A percentile compares a stretch with the other conserved stretches of the same genome.
phyloP scores from a whole-genome alignment of 2,113 vertebrate genomes.

The Passer domesticus region DNA sequence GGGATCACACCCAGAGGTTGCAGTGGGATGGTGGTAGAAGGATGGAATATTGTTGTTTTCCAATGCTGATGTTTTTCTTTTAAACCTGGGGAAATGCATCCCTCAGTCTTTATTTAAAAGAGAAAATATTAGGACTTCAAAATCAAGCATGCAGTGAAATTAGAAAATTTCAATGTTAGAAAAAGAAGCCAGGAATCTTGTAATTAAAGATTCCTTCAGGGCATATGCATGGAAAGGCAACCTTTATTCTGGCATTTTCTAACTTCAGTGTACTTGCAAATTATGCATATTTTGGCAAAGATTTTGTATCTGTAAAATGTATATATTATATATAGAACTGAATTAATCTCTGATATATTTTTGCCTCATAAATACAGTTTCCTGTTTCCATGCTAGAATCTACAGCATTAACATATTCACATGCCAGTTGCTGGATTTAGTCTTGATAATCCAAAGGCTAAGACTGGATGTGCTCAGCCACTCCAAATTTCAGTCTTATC shows the following conservation, averaged over 20 bases:
- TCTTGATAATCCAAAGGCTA: slow-evolving; percentile 14
- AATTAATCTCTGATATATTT: slow-evolving; percentile 38
- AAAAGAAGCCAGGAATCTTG: background rate
- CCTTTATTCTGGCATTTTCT: slow-evolving; percentile 64
- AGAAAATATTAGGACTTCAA: background rate
- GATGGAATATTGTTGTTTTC: background rate
- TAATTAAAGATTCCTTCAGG: slow-evolving; percentile 24
- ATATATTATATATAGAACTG: slow-evolving; percentile 48
- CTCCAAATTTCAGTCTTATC: slow-evolving; percentile 50
- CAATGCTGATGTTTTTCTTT: background rate
- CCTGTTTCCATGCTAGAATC: slow-evolving; percentile 27
- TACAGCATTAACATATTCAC: slow-evolving; percentile 16
- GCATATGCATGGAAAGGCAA: slow-evolving; percentile 28
- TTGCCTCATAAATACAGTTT: slow-evolving; percentile 22
- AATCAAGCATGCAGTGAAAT: background rate
- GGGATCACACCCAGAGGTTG: background rate
- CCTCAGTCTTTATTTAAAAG: background rate
- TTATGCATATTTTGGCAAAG: slow-evolving; percentile 47
- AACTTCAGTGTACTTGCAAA: slow-evolving; percentile 3
- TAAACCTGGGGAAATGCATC: background rate
- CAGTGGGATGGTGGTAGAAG: background rate
- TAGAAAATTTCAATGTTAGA: background rate
- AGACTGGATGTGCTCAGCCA: background rate
- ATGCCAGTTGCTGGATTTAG: slow-evolving; percentile 25
- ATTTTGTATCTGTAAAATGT: slow-evolving; percentile 26